Evolutionary conservation across 2,888 invertebrate genomes (phyloP), one percentile per base, ranked within the genome.

Genomic region (Brachypalpus laphriformis): DNA sequence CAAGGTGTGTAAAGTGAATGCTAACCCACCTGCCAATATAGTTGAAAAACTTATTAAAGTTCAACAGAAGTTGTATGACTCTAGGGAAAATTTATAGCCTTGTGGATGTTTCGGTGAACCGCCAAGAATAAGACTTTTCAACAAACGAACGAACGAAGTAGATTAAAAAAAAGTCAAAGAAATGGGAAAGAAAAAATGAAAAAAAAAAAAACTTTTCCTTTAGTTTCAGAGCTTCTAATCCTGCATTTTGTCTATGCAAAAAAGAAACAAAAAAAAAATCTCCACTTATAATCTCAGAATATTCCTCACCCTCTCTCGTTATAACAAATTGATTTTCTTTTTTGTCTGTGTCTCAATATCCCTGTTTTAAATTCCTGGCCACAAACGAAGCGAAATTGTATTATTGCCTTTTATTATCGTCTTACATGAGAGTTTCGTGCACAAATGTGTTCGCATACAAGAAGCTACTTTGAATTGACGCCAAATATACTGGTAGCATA

Each of bases 401-500:
- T 82, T 82, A 82, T 82, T 77, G 82, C 77, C 77, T 77, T 82
- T 77, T 82, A 82, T 82, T 82, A 77, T 65, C 31, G 51, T 65
- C 65, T 51, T 51, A 42, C 18, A 77, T 70, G 37, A 45, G 28
- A 71, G 63, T 61, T 71, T 65, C 25, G 42, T 57, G 47, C 57
- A 71, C 49, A 65, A 77, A 77, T 77, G 82, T 82, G 57, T 25
- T 51, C 77, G 82, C 82, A 82, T 82, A 65, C 71, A 57, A 65
- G 82, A 71, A 77, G 77, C 77, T 42, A 82, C 70, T 82, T 82
- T 82, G 82, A 82, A 77, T 65, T 57, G 82, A 82, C 82, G 82
- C 82, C 82, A 82, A 82, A 70, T 47, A 76, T 81, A 42, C 81
- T 81, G 40, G 68, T 80, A 31, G 57, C 47, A 9, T 14, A 11